These are phyloP conservation scores for Tor tambroides DNA, from an alignment of 2,113 vertebrate species.

Conservation along the genomic window DNA sequence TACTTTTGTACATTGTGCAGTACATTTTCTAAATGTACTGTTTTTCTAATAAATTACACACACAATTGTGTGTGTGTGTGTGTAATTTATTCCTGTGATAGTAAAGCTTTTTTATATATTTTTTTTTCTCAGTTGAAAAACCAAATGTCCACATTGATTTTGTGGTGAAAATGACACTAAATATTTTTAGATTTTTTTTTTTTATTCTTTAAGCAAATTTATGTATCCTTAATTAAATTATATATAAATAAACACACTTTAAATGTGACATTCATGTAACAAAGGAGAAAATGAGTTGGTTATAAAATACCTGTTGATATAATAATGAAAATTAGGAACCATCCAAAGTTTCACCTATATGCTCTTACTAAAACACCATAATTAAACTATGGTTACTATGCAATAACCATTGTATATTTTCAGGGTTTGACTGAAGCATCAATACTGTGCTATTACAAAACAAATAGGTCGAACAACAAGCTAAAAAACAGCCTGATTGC, in stretches of 20 bases:
- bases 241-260: background rate
- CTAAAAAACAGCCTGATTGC: background rate
- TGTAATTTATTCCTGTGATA: too few species aligned
- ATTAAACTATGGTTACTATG: background rate
- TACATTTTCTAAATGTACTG: too few species aligned
- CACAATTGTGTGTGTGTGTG: too few species aligned
- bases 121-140: too few species aligned
- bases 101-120: too few species aligned
- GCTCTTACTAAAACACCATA: background rate
- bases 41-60: too few species aligned
- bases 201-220: too few species aligned
- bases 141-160: too few species aligned
- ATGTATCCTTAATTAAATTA: too few species aligned
- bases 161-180: too few species aligned
- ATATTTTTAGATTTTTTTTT: too few species aligned
- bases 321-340: background rate
- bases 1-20: too few species aligned
- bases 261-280: background rate
- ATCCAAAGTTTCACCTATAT: background rate
- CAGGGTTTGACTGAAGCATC: background rate
- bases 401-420: background rate
- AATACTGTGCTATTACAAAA: background rate
- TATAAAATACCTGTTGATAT: background rate
- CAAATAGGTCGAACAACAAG: background rate
- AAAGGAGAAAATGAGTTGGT: background rate